Evolutionary conservation across 2,797 vertebrate species (phyloP), one percentile per base, ranked within the genome.

Genomic region (Spinus olivaceus): DNA sequence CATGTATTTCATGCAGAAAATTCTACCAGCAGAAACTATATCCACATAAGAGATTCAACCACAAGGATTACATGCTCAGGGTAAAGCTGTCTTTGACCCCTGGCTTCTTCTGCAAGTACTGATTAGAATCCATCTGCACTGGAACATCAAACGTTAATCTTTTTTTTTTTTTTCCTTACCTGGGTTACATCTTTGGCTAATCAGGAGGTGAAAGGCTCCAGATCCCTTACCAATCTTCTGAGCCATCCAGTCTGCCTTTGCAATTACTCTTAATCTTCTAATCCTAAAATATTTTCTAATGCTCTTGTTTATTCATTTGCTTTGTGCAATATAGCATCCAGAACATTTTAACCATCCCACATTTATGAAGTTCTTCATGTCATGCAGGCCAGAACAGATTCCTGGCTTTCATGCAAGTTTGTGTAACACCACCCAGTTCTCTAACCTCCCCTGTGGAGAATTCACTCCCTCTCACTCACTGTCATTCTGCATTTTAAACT

Each of bases 251-350:
- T 96, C 93, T 97, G 88, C 91, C 88, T 84, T 94, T 95, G 93
- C 92, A 90, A 96, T 97, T 97, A 97, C 66, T 94, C 81, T 91
- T 97, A 97, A 97, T 97, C 96, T 97, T 96, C 95, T 97, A 97
- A 97, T 97, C 96, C 96, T 93, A 90, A 95, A 95, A 33, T 91
- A 95, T 94, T 94, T 93, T 94, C 88, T 95, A 96, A 97, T 94
- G 93, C 82, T 93, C 84, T 93, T 95, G 85, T 96, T 96, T 97
- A 96, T 97, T 94, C 95, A 94, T 91, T 96, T 92, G 80, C 91
- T 97, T 96, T 97, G 79, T 97, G 94, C 96, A 97, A 97, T 93
- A 94, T n/a, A 97, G 81, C 88, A 97, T 96, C 95, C 84, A 97
- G 95, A 97, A 96, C 96, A 95, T 91, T 97, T 96, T 95, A 96